These are phyloP conservation scores for Gymnoscopelus microlampas DNA, from an alignment of 2,797 vertebrate species.

Conservation along the genomic window DNA sequence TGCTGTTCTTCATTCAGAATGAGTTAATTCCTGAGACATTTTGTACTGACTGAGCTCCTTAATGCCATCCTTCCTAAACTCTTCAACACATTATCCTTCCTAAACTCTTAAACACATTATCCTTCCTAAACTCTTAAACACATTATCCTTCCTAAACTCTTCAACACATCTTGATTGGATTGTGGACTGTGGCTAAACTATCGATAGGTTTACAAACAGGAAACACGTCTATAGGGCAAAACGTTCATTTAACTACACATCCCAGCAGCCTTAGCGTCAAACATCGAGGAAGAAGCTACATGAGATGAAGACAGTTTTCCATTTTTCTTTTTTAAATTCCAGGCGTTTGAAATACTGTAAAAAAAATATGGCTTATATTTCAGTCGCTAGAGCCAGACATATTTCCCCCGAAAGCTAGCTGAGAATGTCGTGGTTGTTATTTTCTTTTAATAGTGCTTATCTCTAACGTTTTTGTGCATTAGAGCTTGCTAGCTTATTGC, in stretches of 20 bases:
- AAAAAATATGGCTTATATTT: background rate
- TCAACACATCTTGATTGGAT: too few relatives aligned
- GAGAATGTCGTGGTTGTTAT: background rate
- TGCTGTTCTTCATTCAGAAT: too few relatives aligned
- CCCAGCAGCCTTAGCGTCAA: constrained; percentile 24
- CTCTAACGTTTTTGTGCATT: background rate
- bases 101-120: too few relatives aligned
- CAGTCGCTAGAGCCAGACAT: background rate
- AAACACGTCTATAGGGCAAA: too few relatives aligned
- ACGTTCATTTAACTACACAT: constrained; percentile 35
- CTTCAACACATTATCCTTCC: too few relatives aligned
- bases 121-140: too few relatives aligned
- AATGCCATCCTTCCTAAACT: too few relatives aligned
- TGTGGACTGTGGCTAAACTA: background rate
- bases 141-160: too few relatives aligned
- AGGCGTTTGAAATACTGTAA: background rate
- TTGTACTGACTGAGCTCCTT: too few relatives aligned
- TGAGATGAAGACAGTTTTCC: background rate
- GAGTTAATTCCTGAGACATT: too few relatives aligned
- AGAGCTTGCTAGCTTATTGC: constrained; percentile 2
- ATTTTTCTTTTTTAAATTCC: background rate
- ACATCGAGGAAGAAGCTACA: background rate
- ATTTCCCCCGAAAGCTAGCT: rapidly evolving
- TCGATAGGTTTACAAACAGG: too few relatives aligned
- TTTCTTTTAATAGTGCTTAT: background rate